Percentiles rank a stretch among this genome's conserved stretches.
Evolutionary conservation across 2,797 vertebrate species (phyloP).

Genomic region (Florisuga fusca): DNA sequence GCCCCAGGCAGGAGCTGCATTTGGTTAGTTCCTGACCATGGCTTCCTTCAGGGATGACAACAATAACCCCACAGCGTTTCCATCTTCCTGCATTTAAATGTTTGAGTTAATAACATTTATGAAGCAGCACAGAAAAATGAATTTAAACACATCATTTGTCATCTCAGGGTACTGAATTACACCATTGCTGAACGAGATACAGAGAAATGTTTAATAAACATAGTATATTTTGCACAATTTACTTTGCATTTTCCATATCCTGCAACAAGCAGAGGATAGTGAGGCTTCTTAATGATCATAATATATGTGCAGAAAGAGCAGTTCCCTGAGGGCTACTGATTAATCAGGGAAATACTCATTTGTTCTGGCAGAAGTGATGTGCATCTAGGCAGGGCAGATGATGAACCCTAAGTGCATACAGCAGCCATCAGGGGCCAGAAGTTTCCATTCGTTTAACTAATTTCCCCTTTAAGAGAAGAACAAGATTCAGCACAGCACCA

Average conservation of each 20-base stretch:
- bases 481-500: neutral
- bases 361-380: conserved; percentile 52
- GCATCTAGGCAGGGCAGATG: conserved; percentile 35
- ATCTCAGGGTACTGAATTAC: neutral
- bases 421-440: conserved; percentile 1
- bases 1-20: neutral
- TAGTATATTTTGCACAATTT: conserved; percentile 18
- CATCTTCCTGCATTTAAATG: conserved; percentile 1
- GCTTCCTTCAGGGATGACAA: neutral
- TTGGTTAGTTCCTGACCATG: neutral
- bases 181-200: neutral
- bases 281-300: conserved; percentile 50
- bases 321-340: conserved; percentile 47
- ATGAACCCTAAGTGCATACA: conserved; percentile 10
- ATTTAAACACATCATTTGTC: conserved; percentile 29
- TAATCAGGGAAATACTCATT: conserved; percentile 64
- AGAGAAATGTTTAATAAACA: conserved; percentile 34
- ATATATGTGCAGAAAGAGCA: conserved; percentile 49
- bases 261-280: conserved; percentile 18
- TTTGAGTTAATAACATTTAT: conserved; percentile 12
- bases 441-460: conserved; percentile 9
- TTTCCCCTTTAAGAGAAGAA: neutral
- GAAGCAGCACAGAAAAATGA: neutral
- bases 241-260: conserved; percentile 38
- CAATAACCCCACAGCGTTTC: neutral